A percentile compares a stretch with the other conserved stretches of the same genome.
Conservation (phyloP, 1,140 invertebrate species). For the Dufourea novaeangliae region DNA sequence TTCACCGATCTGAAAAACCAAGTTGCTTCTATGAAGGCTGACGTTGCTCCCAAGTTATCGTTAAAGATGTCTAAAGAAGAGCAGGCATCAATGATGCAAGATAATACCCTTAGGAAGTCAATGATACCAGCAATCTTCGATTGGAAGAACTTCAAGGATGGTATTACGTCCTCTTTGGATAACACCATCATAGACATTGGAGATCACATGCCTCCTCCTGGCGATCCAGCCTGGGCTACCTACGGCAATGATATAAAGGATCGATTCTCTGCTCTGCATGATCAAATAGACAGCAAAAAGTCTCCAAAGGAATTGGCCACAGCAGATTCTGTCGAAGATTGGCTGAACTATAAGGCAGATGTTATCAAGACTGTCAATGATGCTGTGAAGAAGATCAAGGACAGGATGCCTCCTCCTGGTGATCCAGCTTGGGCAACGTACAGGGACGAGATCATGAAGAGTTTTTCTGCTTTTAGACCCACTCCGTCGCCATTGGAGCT, state of each 20-base stretch:
- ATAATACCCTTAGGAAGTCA: not conserved
- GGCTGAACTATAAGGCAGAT: constrained; percentile 32
- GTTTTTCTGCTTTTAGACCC: constrained; percentile 20
- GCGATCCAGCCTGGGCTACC: constrained; percentile 45
- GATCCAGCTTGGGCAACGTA: constrained; percentile 49
- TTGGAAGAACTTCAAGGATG: constrained; percentile 49
- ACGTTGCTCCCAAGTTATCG: constrained; percentile 18
- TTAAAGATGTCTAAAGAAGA: not conserved
- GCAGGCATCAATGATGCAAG: not conserved
- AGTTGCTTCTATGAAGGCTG: constrained; percentile 20
- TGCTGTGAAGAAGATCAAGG: constrained; percentile 25
- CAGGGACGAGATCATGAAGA: constrained; percentile 43
- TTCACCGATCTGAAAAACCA: constrained; percentile 43
- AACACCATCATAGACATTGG: constrained; percentile 38
- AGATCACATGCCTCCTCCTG: constrained; percentile 31
- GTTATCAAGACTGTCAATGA: constrained; percentile 29
- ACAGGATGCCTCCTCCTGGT: constrained; percentile 29
- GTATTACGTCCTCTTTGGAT: constrained; percentile 35
- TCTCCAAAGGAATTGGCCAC: not conserved
- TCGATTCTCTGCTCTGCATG: constrained; percentile 5
- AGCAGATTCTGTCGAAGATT: not conserved
- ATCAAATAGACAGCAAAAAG: constrained; percentile 14
- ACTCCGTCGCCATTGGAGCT: not conserved
- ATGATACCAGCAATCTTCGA: constrained; percentile 31
- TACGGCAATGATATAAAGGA: constrained; percentile 39